These are phyloP conservation scores for Pangasius macronema DNA, from an alignment of 2,797 vertebrate species.

Conservation along the genomic window DNA sequence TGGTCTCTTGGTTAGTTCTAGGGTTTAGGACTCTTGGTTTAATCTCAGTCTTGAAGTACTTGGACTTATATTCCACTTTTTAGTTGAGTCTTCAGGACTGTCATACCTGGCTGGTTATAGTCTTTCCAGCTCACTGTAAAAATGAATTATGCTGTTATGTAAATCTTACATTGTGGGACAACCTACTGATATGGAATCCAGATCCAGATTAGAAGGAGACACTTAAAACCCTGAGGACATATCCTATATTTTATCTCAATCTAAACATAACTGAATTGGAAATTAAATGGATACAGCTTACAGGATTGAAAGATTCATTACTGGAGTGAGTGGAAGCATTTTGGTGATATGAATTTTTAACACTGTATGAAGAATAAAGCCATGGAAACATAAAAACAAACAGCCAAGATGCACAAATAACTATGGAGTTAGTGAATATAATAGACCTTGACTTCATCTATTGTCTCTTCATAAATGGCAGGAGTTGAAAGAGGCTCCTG, in stretches of 20 bases:
- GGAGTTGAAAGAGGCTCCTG: constrained; percentile 79
- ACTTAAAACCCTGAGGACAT: background rate
- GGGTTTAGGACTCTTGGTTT: background rate
- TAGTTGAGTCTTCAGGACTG: background rate
- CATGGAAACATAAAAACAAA: constrained; percentile 20
- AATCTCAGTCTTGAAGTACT: background rate
- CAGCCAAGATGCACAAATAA: constrained; percentile 23
- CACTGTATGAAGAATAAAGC: background rate
- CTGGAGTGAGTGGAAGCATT: background rate
- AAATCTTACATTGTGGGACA: background rate
- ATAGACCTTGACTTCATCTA: constrained; percentile 80
- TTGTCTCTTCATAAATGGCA: constrained; percentile 76
- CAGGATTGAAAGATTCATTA: background rate
- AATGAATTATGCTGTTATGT: background rate
- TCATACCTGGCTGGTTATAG: background rate
- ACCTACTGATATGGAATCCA: background rate
- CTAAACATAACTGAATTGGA: background rate
- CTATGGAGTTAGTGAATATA: constrained; percentile 55
- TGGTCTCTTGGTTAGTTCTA: background rate
- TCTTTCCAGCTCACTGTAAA: background rate
- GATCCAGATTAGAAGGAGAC: background rate
- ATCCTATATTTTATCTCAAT: background rate
- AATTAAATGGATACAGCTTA: background rate
- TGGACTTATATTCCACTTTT: background rate
- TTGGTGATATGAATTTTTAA: background rate